Evolutionary conservation across 2,797 vertebrate species (phyloP).

Genomic region (Thamnophis elegans): DNA sequence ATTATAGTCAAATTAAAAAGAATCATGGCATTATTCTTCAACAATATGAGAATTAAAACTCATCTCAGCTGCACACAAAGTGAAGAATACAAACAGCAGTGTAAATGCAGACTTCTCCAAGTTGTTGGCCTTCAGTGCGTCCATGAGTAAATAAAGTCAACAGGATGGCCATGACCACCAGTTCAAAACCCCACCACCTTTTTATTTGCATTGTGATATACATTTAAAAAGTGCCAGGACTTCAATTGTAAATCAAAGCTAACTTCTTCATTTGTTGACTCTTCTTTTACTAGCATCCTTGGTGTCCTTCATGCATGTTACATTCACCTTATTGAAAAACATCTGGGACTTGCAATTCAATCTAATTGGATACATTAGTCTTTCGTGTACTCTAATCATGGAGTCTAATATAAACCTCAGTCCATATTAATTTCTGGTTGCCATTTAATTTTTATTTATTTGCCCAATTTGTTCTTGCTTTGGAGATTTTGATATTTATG

Average conservation of each 20-base stretch:
- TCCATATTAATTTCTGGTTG: neutral
- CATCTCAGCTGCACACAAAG: neutral
- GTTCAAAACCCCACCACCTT: neutral
- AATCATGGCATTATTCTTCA: neutral
- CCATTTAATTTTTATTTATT: neutral
- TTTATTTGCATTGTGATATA: neutral
- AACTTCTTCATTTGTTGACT: neutral
- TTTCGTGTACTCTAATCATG: neutral
- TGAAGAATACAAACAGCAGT: neutral
- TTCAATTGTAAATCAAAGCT: neutral
- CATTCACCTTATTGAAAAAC: neutral
- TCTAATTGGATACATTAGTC: neutral
- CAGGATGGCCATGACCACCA: neutral
- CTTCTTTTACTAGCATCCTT: neutral
- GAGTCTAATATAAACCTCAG: neutral
- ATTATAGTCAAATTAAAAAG: neutral
- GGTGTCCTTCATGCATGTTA: neutral
- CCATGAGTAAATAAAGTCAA: neutral
- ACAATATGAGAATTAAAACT: neutral
- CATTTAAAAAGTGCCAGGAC: neutral
- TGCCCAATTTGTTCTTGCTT: neutral
- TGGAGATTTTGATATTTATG: neutral
- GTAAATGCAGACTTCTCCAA: neutral
- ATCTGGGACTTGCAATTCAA: neutral
- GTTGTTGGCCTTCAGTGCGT: neutral